A percentile compares a stretch with the other conserved stretches of the same genome.
Conservation (phyloP, 2,113 vertebrate species). For the Laticauda laticaudata region DNA sequence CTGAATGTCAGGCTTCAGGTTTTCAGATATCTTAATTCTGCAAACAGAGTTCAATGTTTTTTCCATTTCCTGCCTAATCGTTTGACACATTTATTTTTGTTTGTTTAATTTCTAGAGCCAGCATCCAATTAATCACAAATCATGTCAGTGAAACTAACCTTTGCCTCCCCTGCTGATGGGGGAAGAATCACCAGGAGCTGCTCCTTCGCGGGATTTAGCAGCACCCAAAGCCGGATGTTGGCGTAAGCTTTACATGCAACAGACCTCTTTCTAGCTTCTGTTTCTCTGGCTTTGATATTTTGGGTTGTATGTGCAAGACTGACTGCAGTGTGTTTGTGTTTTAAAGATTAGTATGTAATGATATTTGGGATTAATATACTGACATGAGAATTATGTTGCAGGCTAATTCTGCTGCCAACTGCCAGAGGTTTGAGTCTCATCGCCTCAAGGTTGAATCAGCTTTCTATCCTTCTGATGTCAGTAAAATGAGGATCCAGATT, state of each 20-base stretch:
- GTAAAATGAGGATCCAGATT: no score
- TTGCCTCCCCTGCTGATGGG: slow-evolving; percentile 71
- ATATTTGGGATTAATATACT: no score
- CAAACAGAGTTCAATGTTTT: slow-evolving; percentile 19
- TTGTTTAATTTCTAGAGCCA: slow-evolving; percentile 42
- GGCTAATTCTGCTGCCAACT: no score
- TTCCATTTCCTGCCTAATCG: slow-evolving; percentile 3
- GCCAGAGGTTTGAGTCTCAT: no score
- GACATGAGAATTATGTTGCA: background rate
- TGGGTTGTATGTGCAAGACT: background rate
- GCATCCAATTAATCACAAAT: background rate
- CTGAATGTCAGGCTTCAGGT: background rate
- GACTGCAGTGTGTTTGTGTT: background rate
- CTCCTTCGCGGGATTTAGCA: slow-evolving; percentile 79
- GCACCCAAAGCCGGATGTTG: slow-evolving; percentile 66
- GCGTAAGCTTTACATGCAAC: slow-evolving; percentile 64
- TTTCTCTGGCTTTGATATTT: background rate
- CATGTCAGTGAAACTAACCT: slow-evolving; percentile 78
- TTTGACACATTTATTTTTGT: slow-evolving; percentile 18
- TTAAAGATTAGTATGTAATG: background rate
- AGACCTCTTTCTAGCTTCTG: fast-evolving
- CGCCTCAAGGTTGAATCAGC: no score
- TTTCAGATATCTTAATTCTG: background rate
- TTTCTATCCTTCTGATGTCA: no score
- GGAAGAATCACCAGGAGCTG: slow-evolving; percentile 73